phyloP scores from a whole-genome alignment of 2,888 invertebrate genomes.

The Chirona hameri region DNA sequence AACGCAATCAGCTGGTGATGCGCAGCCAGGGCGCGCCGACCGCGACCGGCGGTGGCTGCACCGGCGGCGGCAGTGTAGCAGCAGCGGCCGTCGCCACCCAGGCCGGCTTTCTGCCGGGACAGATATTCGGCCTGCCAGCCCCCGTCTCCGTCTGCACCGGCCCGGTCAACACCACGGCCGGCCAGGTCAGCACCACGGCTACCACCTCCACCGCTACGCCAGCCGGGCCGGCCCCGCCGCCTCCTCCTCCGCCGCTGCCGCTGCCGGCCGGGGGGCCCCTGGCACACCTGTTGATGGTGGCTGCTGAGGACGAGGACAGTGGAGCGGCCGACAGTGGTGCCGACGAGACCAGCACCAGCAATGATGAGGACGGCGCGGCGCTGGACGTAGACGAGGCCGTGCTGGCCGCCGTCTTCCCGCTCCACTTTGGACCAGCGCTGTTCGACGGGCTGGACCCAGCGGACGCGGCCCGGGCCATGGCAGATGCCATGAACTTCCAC shows the following conservation, averaged over 20 bases:
- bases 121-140: no score
- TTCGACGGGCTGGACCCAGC: constrained; percentile 3
- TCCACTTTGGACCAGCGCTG: not conserved
- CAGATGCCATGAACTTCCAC: not conserved
- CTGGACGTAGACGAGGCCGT: not conserved
- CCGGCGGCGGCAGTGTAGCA: not conserved
- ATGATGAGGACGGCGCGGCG: not conserved
- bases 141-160: not conserved
- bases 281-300: not conserved
- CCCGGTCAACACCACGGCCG: not conserved
- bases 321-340: not conserved
- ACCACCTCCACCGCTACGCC: not conserved
- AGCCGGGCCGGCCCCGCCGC: not conserved
- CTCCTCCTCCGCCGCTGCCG: not conserved
- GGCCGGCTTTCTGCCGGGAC: no score
- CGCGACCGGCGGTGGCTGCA: not conserved
- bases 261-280: not conserved
- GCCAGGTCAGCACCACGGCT: not conserved
- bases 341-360: constrained; percentile 23
- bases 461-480: not conserved
- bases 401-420: not conserved
- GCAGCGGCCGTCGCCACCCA: not conserved
- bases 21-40: not conserved
- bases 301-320: not conserved
- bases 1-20: not conserved